Base-by-base conservation (phyloP, 2,797 vertebrate species). In the Acipenser transmontanus region DNA sequence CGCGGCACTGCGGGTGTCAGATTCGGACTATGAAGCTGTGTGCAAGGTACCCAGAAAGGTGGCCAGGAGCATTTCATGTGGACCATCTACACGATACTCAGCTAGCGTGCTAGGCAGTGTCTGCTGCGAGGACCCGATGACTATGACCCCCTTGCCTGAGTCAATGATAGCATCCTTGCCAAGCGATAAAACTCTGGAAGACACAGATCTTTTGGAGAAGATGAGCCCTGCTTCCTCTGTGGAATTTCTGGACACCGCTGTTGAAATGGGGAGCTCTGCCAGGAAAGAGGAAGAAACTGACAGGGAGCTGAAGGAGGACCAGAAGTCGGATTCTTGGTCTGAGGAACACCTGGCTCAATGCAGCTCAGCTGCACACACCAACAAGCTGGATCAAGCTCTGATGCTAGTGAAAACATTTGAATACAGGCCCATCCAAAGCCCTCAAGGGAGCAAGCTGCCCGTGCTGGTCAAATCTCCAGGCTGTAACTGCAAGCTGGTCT, bases 21-120 rank as follows among this genome's bases (percentile, higher is more conserved):
- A 98, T 50, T 90, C 93, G 0, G 95, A 98, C 82, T 98, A 98
- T 0, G 96, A 98, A 76, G 95, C 96, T 0, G 92, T 98, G 56
- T 98, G 96, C 65, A 93, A 87, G 73, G 91, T 98, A 6, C 96
- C 96, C 0, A 89, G 96, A 0, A 90, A 90, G 62, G 78, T 93
- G 17, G 91, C 92, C 17, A 84, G 85, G 48, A 95, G 93, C 74
- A 86, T 92, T 2, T 92, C 93, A 11, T 91, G 86, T 0, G 94
- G 89, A 1, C 87, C 91, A 0, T 86, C 92, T 0, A 90, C 89
- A 63, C 84, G 88, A 56, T 91, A 85, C 82, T 91, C 92, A 0
- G 63, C 84, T 17, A 67, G 71, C 60, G 9, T 67, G 11, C 51
- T 49, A 2, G 76, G 66, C 11, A 84, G 80, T 74, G 63, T 88